Conservation (phyloP, 2,113 vertebrate species). For the Polypterus bichir region DNA sequence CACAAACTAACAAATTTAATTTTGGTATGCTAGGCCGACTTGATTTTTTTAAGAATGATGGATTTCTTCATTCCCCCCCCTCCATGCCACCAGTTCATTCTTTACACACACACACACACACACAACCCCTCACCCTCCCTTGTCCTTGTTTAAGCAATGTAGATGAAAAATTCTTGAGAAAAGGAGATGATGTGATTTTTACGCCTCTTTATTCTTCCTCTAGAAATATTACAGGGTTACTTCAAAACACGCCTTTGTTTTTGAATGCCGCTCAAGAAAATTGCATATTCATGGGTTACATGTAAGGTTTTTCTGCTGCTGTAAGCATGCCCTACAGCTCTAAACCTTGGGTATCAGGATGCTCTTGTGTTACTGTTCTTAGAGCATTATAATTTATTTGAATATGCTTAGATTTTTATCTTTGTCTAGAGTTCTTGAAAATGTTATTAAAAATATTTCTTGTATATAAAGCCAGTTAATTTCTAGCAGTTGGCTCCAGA, state of each 20-base stretch:
- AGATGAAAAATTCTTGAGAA: constrained; percentile 4
- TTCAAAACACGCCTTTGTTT: constrained; percentile 54
- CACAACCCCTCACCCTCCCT: not conserved
- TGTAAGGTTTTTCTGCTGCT: constrained; percentile 59
- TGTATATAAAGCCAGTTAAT: too few species aligned
- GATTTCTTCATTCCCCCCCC: constrained; percentile 42
- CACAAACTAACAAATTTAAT: constrained; percentile 71
- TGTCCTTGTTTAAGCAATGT: constrained; percentile 7
- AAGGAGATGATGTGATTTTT: not conserved
- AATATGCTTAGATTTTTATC: constrained; percentile 1
- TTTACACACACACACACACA: too few species aligned
- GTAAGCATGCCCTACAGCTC: constrained; percentile 46
- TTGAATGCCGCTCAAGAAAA: constrained; percentile 40
- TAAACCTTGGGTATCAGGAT: constrained; percentile 9
- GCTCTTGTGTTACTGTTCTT: constrained; percentile 17
- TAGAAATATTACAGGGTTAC: constrained; percentile 15
- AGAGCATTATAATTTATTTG: not conserved
- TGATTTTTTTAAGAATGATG: constrained; percentile 61
- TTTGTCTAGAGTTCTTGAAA: constrained; percentile 8
- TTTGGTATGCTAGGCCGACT: constrained; percentile 54
- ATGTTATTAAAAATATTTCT: too few species aligned
- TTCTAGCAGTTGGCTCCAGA: too few species aligned
- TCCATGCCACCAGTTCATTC: too few species aligned
- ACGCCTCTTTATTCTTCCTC: constrained; percentile 6
- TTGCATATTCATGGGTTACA: constrained; percentile 49